Evolutionary conservation across 2,113 vertebrate species (phyloP).

Genomic region (Motacilla alba): DNA sequence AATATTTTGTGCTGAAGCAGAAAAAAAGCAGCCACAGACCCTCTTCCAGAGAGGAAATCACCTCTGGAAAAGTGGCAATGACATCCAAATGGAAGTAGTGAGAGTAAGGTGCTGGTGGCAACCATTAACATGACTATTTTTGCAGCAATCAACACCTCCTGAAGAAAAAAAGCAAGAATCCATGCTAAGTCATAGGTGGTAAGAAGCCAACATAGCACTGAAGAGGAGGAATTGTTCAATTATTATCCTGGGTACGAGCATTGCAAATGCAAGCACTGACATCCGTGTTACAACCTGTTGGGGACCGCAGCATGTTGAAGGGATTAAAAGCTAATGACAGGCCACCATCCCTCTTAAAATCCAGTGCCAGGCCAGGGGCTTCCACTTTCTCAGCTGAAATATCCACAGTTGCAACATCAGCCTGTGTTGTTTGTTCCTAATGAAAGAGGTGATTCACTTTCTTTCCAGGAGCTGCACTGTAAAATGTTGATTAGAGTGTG

Average conservation of each 20-base stretch:
- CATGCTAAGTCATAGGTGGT: conserved; percentile 17
- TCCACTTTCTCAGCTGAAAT: conserved; percentile 2
- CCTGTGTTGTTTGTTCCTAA: background rate
- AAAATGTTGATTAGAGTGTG: background rate
- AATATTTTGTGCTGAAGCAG: background rate
- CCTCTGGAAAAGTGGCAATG: background rate
- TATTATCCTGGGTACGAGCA: background rate
- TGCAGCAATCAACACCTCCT: conserved; percentile 37
- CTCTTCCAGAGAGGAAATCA: background rate
- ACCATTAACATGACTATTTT: background rate
- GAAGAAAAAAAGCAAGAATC: background rate
- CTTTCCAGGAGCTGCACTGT: background rate
- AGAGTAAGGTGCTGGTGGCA: background rate
- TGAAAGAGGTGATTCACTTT: conserved; percentile 31
- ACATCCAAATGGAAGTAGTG: background rate
- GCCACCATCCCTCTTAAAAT: background rate
- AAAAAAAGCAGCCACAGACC: background rate
- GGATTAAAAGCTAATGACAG: conserved; percentile 26
- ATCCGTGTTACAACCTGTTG: conserved; percentile 51
- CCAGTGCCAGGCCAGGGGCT: conserved; percentile 3
- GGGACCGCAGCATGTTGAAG: background rate
- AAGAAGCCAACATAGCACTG: background rate
- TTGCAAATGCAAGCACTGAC: background rate
- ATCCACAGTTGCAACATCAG: conserved; percentile 2
- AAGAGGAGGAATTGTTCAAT: conserved; percentile 17